Percentiles rank a stretch among this genome's conserved stretches.
phyloP scores from a whole-genome alignment of 2,113 vertebrate genomes.

The Eira barbara region DNA sequence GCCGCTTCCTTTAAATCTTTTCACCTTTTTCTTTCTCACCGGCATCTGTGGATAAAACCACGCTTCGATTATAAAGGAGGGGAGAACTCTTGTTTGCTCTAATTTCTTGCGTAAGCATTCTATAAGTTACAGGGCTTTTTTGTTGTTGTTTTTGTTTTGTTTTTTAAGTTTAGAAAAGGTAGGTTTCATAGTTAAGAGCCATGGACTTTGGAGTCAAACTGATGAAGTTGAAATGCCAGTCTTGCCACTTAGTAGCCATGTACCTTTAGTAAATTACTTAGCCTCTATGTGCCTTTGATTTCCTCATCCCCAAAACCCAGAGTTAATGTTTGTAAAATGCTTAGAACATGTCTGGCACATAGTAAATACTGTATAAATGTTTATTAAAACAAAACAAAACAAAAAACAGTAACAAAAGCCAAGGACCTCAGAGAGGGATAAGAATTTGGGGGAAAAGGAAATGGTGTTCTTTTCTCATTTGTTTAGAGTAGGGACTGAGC shows the following conservation, averaged over 20 bases:
- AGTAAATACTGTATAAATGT: neutral
- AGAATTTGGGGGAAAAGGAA: neutral
- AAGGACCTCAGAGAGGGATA: neutral
- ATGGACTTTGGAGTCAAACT: neutral
- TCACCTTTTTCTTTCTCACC: neutral
- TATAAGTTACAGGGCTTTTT: neutral
- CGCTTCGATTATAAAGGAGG: neutral
- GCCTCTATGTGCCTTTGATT: neutral
- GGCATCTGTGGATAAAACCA: neutral
- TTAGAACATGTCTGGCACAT: neutral
- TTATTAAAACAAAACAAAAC: constrained; percentile 23
- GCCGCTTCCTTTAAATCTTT: neutral
- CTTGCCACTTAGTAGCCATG: neutral
- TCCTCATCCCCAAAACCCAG: neutral
- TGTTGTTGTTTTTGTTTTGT: neutral
- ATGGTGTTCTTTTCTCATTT: neutral
- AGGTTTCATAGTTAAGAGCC: neutral
- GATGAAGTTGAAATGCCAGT: neutral
- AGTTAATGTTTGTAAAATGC: constrained; percentile 3
- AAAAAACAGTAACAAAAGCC: neutral
- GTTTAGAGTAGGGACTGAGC: neutral
- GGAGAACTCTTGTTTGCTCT: neutral
- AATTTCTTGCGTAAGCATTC: neutral
- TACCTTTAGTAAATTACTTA: neutral
- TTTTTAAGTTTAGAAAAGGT: neutral